A percentile compares a stretch with the other conserved stretches of the same genome.
Evolutionary conservation across 2,113 vertebrate genomes (phyloP).

Genomic region (Micronycteris hirsuta): DNA sequence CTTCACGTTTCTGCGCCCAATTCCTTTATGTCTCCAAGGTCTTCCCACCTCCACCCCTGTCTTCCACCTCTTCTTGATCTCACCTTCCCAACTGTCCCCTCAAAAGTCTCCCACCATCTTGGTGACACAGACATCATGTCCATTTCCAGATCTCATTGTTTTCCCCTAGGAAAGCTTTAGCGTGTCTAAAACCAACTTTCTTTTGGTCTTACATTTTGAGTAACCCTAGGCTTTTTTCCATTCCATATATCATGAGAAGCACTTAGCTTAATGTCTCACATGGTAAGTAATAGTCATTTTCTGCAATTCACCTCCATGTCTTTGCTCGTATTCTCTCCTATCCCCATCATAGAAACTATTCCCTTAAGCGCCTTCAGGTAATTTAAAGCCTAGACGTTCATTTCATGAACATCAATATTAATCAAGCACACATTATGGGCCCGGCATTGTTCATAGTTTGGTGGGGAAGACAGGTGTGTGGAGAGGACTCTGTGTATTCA

Average conservation of each 20-base stretch:
- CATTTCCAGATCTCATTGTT: background rate
- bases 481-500: background rate
- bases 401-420: background rate
- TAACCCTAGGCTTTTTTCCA: background rate
- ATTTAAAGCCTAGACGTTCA: background rate
- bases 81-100: background rate
- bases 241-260: background rate
- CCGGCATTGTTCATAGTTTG: background rate
- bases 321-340: background rate
- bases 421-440: background rate
- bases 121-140: background rate
- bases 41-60: too few species aligned
- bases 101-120: background rate
- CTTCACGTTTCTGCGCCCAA: background rate
- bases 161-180: background rate
- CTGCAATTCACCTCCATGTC: background rate
- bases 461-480: background rate
- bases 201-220: background rate
- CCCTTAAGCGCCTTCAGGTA: background rate
- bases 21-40: background rate
- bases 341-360: background rate
- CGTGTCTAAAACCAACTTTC: background rate
- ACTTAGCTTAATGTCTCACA: background rate
- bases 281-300: background rate
- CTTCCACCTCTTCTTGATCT: background rate